Base-by-base conservation (phyloP, 1,140 invertebrate genomes). In the Colletes latitarsis region DNA sequence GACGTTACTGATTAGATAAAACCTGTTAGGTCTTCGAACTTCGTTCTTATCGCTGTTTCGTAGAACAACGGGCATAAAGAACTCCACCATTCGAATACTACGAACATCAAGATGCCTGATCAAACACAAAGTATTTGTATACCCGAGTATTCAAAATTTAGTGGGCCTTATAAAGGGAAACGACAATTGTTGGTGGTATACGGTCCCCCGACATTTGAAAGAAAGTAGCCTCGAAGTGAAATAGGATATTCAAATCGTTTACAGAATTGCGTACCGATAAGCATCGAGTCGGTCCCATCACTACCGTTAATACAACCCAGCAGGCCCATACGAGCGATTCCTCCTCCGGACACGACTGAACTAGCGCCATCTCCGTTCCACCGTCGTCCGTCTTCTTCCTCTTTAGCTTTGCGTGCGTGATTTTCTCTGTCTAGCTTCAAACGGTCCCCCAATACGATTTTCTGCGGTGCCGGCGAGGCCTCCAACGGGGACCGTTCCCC, bases 281-380 rank as follows among this genome's bases (percentile, higher is more conserved):
- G 14, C 10, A 68, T 81, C 53, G 15, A 64, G 53, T 81, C 76
- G 41, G 60, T 58, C 75, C 76, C 76, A 81, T 77, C 72, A 21
- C 72, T 67, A 79, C 79, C 58, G 19, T 43, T 63, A 72, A 79
- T 52, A 63, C 69, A 49, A 55, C 46, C 63, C 14, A 73, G 43
- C 70, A 64, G 41, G 30, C 52, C 74, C 49, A 81, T 52, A 39
- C 74, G 64, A 68, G 21, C 64, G 75, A 78, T 77, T 77, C 80
- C 64, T 68, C 58, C 60, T 77, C 41, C 46, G 74, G 49, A 55
- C 63, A 68, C 66, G 60, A 43, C 74, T 76, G 5, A 52, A 8
- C 60, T 41, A 76, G 73, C 79, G 73, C 74, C 64, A 69, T 81
- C 73, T 77, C 58, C 6, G 49, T 53, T 57, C 49, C 63, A 43